Conservation (phyloP, 2,888 invertebrate species). For the Dasysyrphus albostriatus region DNA sequence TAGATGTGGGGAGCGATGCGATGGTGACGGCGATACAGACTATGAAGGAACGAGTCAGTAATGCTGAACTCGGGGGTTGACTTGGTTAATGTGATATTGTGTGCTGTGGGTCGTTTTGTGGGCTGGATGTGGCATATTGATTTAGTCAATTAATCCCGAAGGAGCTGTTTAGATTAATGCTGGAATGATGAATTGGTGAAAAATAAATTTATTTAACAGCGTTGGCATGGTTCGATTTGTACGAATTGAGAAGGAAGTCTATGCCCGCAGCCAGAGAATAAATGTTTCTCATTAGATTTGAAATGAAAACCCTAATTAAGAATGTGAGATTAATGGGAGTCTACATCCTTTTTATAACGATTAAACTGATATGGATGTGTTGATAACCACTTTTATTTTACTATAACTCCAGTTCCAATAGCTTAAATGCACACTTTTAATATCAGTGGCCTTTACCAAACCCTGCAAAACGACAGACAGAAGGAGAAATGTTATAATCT, state of each 20-base stretch:
- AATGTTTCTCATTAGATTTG: constrained; percentile 56
- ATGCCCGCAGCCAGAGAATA: constrained; percentile 19
- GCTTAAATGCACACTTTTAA: no score
- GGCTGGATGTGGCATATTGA: constrained; percentile 68
- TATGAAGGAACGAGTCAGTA: not conserved
- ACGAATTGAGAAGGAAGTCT: not conserved
- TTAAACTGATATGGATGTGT: not conserved
- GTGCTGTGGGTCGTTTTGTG: constrained; percentile 72
- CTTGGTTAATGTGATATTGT: constrained; percentile 57
- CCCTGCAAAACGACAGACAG: no score
- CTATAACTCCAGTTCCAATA: no score
- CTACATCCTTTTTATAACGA: not conserved
- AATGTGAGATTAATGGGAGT: constrained; percentile 37
- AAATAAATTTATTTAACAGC: constrained; percentile 46
- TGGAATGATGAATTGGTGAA: constrained; percentile 67
- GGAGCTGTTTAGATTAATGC: constrained; percentile 69
- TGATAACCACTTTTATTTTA: not conserved
- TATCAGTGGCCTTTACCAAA: no score
- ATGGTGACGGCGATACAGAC: not conserved
- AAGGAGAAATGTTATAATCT: no score
- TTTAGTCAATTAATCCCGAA: constrained; percentile 70
- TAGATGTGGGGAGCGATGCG: constrained; percentile 28
- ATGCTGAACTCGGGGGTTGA: constrained; percentile 51
- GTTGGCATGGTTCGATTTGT: not conserved
- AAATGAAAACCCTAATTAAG: constrained; percentile 60